Conservation (phyloP, 2,797 vertebrate species). For the Parambassis ranga region DNA sequence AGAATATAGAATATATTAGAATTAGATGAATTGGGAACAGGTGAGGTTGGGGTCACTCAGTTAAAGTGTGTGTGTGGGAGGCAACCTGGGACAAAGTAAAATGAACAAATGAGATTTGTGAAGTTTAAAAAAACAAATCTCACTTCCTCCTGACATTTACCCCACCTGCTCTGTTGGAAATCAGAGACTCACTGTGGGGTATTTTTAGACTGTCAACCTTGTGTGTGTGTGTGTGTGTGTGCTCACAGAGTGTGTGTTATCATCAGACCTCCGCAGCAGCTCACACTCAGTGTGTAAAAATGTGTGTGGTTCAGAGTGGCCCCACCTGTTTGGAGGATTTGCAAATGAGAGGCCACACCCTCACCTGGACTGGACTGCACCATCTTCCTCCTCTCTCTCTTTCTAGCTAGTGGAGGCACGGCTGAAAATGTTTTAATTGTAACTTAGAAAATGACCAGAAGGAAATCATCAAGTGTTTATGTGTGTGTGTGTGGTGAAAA, state of each 20-base stretch:
- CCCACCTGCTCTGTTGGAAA: not conserved
- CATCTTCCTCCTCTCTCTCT: not conserved
- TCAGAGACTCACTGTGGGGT: constrained; percentile 3
- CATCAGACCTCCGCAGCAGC: not conserved
- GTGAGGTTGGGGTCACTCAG: no score
- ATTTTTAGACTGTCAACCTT: constrained; percentile 35
- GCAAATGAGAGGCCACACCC: constrained; percentile 50
- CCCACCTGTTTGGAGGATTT: constrained; percentile 33
- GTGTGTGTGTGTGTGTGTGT: not conserved
- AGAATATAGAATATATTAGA: no score
- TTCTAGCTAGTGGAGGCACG: not conserved
- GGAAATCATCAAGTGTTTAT: not conserved
- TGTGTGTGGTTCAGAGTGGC: not conserved
- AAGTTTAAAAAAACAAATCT: no score
- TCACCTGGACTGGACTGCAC: constrained; percentile 53
- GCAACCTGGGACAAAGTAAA: no score
- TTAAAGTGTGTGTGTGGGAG: no score
- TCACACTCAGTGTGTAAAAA: not conserved
- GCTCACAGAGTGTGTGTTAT: not conserved
- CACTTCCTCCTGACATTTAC: not conserved
- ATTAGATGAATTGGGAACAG: no score
- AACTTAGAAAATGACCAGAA: not conserved
- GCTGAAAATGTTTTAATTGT: not conserved
- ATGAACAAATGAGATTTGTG: no score
- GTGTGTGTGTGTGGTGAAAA: no score